phyloP scores from a whole-genome alignment of 2,888 invertebrate species.

The Stenotaenia linearis region DNA sequence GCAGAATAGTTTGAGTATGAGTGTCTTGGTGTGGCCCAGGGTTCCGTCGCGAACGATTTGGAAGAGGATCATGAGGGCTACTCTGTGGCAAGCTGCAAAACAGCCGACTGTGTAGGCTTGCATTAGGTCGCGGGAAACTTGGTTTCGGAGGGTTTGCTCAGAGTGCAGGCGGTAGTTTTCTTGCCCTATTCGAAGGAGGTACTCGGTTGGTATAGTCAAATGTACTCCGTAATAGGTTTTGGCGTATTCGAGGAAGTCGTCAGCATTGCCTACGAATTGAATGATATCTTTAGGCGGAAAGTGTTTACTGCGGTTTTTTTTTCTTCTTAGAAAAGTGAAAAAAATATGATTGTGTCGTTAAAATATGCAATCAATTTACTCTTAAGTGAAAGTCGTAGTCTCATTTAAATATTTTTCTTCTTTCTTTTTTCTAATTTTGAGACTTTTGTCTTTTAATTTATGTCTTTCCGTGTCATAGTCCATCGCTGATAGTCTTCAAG shows the following conservation, averaged over 20 bases:
- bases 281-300: no score
- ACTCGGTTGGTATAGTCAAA: not conserved
- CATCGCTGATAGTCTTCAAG: no score
- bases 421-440: no score
- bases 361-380: no score
- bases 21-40: not conserved
- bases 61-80: not conserved
- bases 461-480: no score
- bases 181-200: not conserved
- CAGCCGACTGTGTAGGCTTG: not conserved
- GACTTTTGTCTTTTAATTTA: no score
- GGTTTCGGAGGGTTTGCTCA: not conserved
- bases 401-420: no score
- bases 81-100: not conserved
- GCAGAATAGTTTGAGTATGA: not conserved
- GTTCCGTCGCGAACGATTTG: not conserved
- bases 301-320: no score
- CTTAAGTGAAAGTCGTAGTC: no score
- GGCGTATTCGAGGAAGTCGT: constrained; percentile 47
- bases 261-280: constrained; percentile 47
- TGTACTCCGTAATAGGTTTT: constrained; percentile 43
- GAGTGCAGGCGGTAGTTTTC: not conserved
- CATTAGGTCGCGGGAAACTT: not conserved
- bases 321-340: no score
- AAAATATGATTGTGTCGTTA: no score